Evolutionary conservation across 2,797 vertebrate genomes (phyloP).

Genomic region (Tadarida brasiliensis): DNA sequence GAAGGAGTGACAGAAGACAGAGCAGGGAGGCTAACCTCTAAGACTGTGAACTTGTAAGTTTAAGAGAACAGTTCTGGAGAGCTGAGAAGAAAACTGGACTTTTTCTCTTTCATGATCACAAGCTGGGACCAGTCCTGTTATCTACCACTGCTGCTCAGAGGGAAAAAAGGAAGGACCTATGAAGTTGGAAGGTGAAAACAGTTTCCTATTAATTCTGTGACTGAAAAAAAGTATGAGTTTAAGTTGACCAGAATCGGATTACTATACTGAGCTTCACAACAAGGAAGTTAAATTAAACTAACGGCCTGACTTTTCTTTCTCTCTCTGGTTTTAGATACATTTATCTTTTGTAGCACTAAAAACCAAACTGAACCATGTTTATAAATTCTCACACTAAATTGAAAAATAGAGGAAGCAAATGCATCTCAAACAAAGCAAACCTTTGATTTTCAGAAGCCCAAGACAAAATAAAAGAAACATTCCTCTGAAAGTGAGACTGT

Average conservation of each 20-base stretch:
- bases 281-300: background rate
- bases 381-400: conserved; percentile 41
- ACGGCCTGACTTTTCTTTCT: background rate
- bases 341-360: background rate
- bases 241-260: conserved; percentile 40
- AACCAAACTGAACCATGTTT: background rate
- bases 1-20: background rate
- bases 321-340: background rate
- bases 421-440: background rate
- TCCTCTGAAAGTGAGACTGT: background rate
- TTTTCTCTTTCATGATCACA: background rate
- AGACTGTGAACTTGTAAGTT: background rate
- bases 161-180: background rate
- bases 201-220: conserved; percentile 22
- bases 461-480: conserved; percentile 19
- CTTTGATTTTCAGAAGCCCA: conserved; percentile 31
- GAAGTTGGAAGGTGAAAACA: background rate
- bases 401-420: conserved; percentile 15
- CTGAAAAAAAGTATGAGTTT: background rate
- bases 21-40: background rate
- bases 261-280: background rate
- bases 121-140: background rate
- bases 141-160: background rate
- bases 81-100: background rate
- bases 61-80: background rate